phyloP scores from a whole-genome alignment of 2,113 vertebrate species.

The Zosterops pallidus region DNA sequence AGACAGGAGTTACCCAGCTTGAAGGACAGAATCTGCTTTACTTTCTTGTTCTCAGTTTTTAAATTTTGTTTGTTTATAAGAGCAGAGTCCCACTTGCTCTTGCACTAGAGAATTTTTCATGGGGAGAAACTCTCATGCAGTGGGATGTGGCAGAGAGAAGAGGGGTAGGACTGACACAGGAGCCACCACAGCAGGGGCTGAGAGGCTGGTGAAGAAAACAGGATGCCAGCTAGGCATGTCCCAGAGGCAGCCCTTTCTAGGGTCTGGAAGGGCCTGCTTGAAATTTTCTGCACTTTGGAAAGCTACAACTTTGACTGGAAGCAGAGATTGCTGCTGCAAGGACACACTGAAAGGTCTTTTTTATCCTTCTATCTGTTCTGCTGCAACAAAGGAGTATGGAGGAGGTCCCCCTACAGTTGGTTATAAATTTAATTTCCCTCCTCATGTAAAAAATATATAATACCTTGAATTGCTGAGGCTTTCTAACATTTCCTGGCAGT shows the following conservation, averaged over 20 bases:
- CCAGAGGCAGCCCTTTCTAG: not conserved
- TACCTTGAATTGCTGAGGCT: not conserved
- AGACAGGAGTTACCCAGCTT: not conserved
- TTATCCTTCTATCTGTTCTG: not conserved
- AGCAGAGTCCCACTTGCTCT: not conserved
- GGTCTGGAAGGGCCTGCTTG: not conserved
- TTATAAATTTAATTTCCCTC: not conserved
- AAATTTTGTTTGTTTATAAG: not conserved
- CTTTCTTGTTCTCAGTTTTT: not conserved
- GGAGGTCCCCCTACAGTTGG: fast-evolving
- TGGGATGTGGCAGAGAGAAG: not conserved
- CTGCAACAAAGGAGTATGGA: not conserved
- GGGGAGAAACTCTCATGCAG: fast-evolving
- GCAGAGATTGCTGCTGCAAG: not conserved
- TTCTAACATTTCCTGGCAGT: not conserved
- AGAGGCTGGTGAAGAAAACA: not conserved
- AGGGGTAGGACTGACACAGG: not conserved
- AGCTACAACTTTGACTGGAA: not conserved
- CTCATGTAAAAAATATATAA: not conserved
- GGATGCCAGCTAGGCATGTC: fast-evolving
- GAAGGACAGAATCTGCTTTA: not conserved
- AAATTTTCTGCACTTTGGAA: not conserved
- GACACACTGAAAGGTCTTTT: not conserved
- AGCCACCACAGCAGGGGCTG: not conserved
- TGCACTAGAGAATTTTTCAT: not conserved